phyloP scores from a whole-genome alignment of 2,797 vertebrate genomes.

The Chelonia mydas region DNA sequence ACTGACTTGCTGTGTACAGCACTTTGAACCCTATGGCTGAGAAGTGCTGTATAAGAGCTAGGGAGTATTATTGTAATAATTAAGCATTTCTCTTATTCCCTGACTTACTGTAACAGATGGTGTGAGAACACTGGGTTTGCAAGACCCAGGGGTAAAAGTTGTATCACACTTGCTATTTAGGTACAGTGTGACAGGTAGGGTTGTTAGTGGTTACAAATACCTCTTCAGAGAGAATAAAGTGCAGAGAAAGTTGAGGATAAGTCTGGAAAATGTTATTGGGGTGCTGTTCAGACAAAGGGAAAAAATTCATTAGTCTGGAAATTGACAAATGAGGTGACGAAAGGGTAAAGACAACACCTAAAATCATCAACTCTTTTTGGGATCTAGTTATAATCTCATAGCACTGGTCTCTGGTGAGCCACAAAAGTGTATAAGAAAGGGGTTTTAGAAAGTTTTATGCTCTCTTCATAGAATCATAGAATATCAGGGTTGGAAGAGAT shows the following conservation, averaged over 20 bases:
- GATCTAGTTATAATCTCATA: background rate
- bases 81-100: background rate
- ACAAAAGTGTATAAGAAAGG: background rate
- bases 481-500: too few species aligned
- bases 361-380: background rate
- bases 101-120: background rate
- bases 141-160: background rate
- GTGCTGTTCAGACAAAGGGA: background rate
- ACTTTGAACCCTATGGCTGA: background rate
- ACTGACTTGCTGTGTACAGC: background rate
- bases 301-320: background rate
- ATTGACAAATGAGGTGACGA: background rate
- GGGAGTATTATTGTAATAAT: background rate
- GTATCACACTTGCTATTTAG: background rate
- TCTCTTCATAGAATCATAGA: background rate
- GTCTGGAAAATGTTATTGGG: background rate
- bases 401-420: conserved; percentile 14
- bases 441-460: background rate
- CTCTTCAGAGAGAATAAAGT: background rate
- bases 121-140: background rate
- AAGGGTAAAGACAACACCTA: background rate
- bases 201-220: background rate
- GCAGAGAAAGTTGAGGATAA: fast-evolving
- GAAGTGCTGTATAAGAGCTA: background rate
- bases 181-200: background rate